Conservation (phyloP, 2,113 vertebrate genomes). For the Mesocricetus auratus region DNA sequence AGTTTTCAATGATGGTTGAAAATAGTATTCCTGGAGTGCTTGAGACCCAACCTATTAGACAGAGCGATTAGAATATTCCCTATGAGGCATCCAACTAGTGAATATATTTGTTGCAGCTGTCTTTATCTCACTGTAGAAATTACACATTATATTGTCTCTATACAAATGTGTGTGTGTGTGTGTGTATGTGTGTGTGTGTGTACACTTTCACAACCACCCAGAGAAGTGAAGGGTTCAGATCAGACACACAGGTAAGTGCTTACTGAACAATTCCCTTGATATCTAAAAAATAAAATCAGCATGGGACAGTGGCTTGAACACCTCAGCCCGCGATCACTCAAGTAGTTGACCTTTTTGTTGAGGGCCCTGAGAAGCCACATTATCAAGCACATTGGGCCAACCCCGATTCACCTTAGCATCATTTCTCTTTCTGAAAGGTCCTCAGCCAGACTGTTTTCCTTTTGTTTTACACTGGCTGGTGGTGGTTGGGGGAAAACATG, state of each 20-base stretch:
- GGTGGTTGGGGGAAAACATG: conserved; percentile 45
- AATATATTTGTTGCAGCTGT: not conserved
- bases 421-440: conserved; percentile 72
- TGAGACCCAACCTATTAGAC: not conserved
- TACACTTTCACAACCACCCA: too few species aligned
- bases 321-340: conserved; percentile 19
- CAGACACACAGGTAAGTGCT: not conserved
- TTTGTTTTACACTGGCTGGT: conserved; percentile 58
- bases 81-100: not conserved
- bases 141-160: not conserved
- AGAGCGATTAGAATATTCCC: conserved; percentile 48
- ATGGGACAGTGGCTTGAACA: not conserved
- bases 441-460: conserved; percentile 61
- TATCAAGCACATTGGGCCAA: conserved; percentile 63
- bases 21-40: conserved; percentile 48
- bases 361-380: conserved; percentile 34
- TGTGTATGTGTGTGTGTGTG: too few species aligned
- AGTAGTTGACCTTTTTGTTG: conserved; percentile 58
- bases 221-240: conserved; percentile 25
- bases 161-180: not conserved
- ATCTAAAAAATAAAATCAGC: conserved; percentile 24
- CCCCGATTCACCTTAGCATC: not conserved
- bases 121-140: conserved; percentile 30
- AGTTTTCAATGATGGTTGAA: conserved; percentile 51
- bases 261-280: not conserved